Evolutionary conservation across 1,140 invertebrate genomes (phyloP), one percentile per base, ranked within the genome.

Genomic region (Cyclargus thomasi): DNA sequence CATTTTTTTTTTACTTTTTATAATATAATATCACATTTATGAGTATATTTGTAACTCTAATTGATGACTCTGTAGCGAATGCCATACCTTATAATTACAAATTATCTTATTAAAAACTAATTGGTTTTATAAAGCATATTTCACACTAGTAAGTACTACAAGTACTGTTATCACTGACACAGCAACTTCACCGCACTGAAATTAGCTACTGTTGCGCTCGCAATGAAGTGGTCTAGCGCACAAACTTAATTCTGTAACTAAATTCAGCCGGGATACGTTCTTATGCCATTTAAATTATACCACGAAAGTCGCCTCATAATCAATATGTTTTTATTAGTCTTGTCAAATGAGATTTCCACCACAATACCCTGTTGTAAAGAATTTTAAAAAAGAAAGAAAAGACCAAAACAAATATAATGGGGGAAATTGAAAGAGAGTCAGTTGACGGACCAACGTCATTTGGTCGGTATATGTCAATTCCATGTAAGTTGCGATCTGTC

Each of bases 1-100:
- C 85, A 78, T 77, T 82, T 86, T 88, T 87, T 82, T 81, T 81
- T 70, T 68, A 69, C 70, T 79, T 84, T 83, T 82, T 86, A 76
- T 77, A 82, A 74, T 79, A 78, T 77, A 83, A 83, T 86, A 88
- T 88, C 85, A 88, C 85, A 88, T 88, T 88, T 84, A 85, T 74
- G 83, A 86, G 83, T 86, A 86, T 86, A 77, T 79, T 72, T 71
- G 80, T 84, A 78, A 85, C 68, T 72, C 83, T 85, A 86, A 67
- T 76, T 68, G 77, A 80, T 78, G 80, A 70, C 67, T 47, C 39
- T 59, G 18, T 59, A 79, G 75, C 75, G 75, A 78, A 84, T 83
- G 79, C 74, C 73, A 69, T 80, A 76, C 79, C 53, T 72, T 75
- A 78, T 70, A 64, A 20, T 57, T 66, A 35, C 23, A 66, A 59